Conservation (phyloP, 2,888 invertebrate genomes). For the Brachyptera putata region DNA sequence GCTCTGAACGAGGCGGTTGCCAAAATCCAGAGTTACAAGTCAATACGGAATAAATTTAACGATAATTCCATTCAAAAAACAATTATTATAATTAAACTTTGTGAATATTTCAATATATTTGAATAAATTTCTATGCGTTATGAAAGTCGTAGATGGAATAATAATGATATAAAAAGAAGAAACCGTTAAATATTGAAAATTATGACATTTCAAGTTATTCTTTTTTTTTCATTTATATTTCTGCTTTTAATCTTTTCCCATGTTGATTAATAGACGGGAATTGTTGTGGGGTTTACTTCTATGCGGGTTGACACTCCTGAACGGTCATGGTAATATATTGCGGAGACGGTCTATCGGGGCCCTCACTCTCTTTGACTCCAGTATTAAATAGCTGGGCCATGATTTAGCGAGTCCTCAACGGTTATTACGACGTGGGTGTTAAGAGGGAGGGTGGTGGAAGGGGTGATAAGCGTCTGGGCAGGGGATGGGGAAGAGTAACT, state of each 20-base stretch:
- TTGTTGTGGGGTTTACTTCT: slow-evolving; percentile 1
- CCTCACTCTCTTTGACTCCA: too few species aligned
- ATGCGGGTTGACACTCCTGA: too few species aligned
- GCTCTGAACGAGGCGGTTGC: too few species aligned
- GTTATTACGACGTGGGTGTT: too few species aligned
- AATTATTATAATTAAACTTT: slow-evolving; percentile 10
- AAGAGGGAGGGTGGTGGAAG: too few species aligned
- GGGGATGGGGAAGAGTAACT: too few species aligned
- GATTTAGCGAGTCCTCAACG: too few species aligned
- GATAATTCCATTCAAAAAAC: background rate
- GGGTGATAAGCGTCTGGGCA: too few species aligned
- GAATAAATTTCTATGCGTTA: slow-evolving; percentile 4
- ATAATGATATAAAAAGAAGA: slow-evolving; percentile 12
- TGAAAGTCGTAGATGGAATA: slow-evolving; percentile 7
- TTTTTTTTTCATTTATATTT: background rate
- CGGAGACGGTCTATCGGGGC: too few species aligned
- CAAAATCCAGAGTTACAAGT: too few species aligned
- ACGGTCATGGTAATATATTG: too few species aligned
- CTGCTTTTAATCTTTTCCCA: background rate
- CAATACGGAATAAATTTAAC: background rate
- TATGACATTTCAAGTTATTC: slow-evolving; percentile 1
- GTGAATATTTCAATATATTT: slow-evolving; percentile 3
- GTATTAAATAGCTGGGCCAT: too few species aligned
- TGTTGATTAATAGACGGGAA: slow-evolving; percentile 7
- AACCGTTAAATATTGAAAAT: slow-evolving; percentile 10